Evolutionary conservation across 2,113 vertebrate species (phyloP).

Genomic region (Ascaphus truei): DNA sequence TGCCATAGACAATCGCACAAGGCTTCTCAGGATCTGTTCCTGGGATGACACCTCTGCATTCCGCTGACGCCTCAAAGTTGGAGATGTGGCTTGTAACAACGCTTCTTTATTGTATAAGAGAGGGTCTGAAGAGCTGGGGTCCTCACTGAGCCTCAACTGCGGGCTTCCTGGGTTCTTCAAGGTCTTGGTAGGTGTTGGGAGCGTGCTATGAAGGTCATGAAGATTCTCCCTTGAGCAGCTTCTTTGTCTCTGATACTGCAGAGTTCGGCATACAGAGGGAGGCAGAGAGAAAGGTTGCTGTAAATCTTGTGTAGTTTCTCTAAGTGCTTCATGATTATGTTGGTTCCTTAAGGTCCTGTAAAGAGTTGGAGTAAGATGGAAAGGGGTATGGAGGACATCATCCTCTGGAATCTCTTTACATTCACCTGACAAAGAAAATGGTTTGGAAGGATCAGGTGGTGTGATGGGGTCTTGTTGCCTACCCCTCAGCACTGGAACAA

Average conservation of each 20-base stretch:
- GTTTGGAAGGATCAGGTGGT: slow-evolving; percentile 19
- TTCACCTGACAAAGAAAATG: background rate
- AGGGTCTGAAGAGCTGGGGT: background rate
- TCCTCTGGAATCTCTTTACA: rapidly evolving
- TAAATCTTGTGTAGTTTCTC: slow-evolving; percentile 47
- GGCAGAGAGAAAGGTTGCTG: slow-evolving; percentile 50
- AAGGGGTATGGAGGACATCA: slow-evolving; percentile 43
- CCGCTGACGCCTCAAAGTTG: slow-evolving; percentile 58
- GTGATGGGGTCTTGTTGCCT: slow-evolving; percentile 51
- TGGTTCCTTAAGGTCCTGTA: slow-evolving; percentile 77
- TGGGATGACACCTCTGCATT: slow-evolving; percentile 61
- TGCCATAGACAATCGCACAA: slow-evolving; percentile 88
- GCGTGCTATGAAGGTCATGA: slow-evolving; percentile 6
- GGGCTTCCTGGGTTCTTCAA: slow-evolving; percentile 51
- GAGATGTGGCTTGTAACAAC: background rate
- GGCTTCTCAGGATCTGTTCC: slow-evolving; percentile 76
- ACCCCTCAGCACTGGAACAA: slow-evolving; percentile 76
- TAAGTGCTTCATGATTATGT: slow-evolving; percentile 46
- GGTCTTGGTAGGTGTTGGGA: slow-evolving; percentile 49
- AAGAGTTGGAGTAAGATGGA: slow-evolving; percentile 69
- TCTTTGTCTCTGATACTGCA: slow-evolving; percentile 53
- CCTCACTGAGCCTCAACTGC: background rate
- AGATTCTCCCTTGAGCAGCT: slow-evolving; percentile 38
- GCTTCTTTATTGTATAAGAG: background rate
- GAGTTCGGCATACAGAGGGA: slow-evolving; percentile 44